phyloP scores from a whole-genome alignment of 2,113 vertebrate species.

The Salvator merianae region DNA sequence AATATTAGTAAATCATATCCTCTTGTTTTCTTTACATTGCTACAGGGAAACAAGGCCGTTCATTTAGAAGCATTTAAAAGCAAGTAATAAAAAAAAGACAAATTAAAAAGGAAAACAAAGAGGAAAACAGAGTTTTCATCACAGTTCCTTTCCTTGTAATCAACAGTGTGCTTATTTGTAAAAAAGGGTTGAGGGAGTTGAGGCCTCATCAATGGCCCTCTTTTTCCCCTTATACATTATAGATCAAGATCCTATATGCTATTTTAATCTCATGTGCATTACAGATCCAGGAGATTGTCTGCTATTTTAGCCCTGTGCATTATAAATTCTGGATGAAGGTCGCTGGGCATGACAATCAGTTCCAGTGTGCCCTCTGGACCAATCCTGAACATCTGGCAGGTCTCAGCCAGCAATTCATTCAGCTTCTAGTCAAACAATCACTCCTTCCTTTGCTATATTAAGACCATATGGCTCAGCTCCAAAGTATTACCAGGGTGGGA shows the following conservation, averaged over 20 bases:
- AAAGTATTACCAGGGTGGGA: constrained; percentile 30
- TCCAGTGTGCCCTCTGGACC: neutral
- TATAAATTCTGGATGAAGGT: neutral
- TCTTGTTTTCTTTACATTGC: too few species aligned
- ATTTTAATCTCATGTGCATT: neutral
- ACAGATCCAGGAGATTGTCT: neutral
- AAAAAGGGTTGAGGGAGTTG: too few species aligned
- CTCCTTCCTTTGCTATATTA: constrained; percentile 34
- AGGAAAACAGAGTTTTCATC: neutral
- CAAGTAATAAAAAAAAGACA: too few species aligned
- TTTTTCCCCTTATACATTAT: neutral
- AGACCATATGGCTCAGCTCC: constrained; percentile 43
- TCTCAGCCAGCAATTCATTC: neutral
- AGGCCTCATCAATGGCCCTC: neutral
- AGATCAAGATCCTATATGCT: neutral
- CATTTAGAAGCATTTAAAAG: too few species aligned
- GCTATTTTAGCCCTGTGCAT: neutral
- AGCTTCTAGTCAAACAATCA: constrained; percentile 29
- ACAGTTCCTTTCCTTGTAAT: neutral
- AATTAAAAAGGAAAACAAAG: neutral
- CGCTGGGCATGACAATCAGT: neutral
- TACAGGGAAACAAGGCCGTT: too few species aligned
- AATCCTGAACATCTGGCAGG: constrained; percentile 8
- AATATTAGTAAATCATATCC: too few species aligned
- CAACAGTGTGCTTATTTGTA: neutral